Evolutionary conservation across 2,113 vertebrate species (phyloP), one percentile per base, ranked within the genome.

Genomic region (Bettongia penicillata): DNA sequence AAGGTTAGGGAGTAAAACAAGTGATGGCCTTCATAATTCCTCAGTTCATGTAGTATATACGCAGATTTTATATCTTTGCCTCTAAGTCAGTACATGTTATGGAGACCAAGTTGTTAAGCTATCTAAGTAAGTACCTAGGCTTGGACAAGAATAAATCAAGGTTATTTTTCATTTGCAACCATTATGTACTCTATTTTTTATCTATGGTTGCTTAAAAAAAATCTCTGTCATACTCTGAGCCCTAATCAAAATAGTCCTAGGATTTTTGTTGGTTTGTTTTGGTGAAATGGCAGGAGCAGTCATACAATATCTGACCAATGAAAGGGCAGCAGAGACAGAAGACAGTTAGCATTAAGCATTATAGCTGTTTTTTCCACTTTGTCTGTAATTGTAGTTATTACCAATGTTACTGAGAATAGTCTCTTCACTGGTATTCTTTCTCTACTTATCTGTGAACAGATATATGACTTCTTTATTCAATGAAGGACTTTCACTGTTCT

Each of bases 401-500:
- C 1, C 16, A 84, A 22, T 84, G 68, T 84, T 43, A 84, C 37
- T 84, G 2, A 23, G n/a, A 43, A 19, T 23, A 43, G 11, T 84
- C 16, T 77, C 37, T 77, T 37, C 14, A 37, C n/a, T 37, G 11
- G 16, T 16, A 53, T 8, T 26, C 0, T 51, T 3, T 61, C 9
- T 8, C 28, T 14, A 26, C 1, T 47, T 51, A 19, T n/a, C 50
- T 25, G 1, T 93, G 26, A 48, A 48, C 3, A 48, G 48, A 48
- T 48, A 48, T 48, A 48, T 48, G 48, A 48, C 48, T 48, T 48
- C 48, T 48, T 51, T 51, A 51, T 10, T 51, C 51, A 51, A 0
- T 0, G 52, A 95, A 24, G 28, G 3, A 0, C 1, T 49, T 26
- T 53, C 3, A 23, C 1, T 47, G 1, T 0, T 22, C 0, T 12